A percentile compares a stretch with the other conserved stretches of the same genome.
These are phyloP conservation scores for Ammospiza maritima DNA, from an alignment of 2,797 vertebrate genomes.

Conservation along the genomic window DNA sequence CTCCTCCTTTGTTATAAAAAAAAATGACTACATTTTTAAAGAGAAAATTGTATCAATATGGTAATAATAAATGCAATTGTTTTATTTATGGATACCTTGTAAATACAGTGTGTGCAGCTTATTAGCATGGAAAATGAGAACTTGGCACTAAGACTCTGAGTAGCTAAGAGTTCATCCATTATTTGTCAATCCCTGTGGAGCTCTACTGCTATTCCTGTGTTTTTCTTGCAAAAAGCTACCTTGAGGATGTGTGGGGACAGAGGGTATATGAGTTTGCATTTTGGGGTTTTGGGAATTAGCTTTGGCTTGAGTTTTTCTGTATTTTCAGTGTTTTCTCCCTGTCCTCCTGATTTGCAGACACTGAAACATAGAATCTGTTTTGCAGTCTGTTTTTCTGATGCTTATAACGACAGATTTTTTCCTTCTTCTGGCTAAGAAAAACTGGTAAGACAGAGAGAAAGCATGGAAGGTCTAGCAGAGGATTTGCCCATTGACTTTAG, in stretches of 20 bases:
- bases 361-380: not conserved
- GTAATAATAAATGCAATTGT: not conserved
- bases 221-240: not conserved
- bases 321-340: not conserved
- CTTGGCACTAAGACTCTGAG: not conserved
- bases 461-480: not conserved
- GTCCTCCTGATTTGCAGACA: not conserved
- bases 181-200: not conserved
- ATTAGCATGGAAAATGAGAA: not conserved
- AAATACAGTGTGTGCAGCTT: not conserved
- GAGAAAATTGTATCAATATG: not conserved
- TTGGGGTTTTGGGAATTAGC: not conserved
- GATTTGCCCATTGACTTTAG: not conserved
- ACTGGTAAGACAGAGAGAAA: not conserved
- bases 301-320: not conserved
- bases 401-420: not conserved
- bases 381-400: not conserved
- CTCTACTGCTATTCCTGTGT: not conserved
- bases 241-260: not conserved
- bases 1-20: not conserved
- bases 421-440: constrained; percentile 27
- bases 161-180: constrained; percentile 7
- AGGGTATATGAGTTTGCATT: not conserved
- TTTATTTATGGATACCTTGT: not conserved
- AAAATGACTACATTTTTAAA: not conserved